Percentiles rank a stretch among this genome's conserved stretches.
These are phyloP conservation scores for Brachionus angularis DNA, from an alignment of 1,140 invertebrate species.

Conservation along the genomic window DNA sequence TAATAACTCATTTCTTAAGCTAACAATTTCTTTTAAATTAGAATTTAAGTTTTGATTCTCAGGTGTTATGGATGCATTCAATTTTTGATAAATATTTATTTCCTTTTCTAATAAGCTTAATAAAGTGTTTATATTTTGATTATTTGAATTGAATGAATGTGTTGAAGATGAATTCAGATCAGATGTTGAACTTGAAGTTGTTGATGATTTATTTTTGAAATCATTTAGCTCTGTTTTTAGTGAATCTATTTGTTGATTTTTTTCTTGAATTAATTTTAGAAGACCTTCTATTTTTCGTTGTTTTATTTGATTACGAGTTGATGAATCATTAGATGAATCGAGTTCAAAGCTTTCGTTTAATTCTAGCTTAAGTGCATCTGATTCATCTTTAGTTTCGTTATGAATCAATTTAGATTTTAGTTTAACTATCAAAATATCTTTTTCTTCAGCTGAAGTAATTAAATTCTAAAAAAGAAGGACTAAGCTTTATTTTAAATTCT, in stretches of 20 bases:
- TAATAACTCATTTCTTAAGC: neutral
- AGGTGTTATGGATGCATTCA: neutral
- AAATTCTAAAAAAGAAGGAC: slow-evolving; percentile 24
- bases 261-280: neutral
- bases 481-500: too few relatives aligned
- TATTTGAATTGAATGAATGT: neutral
- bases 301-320: too few relatives aligned
- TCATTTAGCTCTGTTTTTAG: slow-evolving; percentile 12
- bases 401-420: slow-evolving; percentile 1
- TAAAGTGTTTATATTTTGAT: neutral
- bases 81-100: slow-evolving; percentile 10
- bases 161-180: neutral
- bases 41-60: neutral
- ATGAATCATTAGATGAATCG: neutral
- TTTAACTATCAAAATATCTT: slow-evolving; percentile 21
- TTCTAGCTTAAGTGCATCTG: too few relatives aligned
- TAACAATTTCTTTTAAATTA: neutral
- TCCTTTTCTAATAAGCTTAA: slow-evolving; percentile 9
- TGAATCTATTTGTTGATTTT: slow-evolving; percentile 3
- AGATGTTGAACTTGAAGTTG: neutral
- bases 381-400: neutral
- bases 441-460: slow-evolving; percentile 16
- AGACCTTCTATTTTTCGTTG: neutral
- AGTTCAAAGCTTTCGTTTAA: too few relatives aligned
- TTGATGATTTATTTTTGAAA: neutral